Conservation (phyloP, 1,140 invertebrate genomes). For the Neotoxoptera formosana region DNA sequence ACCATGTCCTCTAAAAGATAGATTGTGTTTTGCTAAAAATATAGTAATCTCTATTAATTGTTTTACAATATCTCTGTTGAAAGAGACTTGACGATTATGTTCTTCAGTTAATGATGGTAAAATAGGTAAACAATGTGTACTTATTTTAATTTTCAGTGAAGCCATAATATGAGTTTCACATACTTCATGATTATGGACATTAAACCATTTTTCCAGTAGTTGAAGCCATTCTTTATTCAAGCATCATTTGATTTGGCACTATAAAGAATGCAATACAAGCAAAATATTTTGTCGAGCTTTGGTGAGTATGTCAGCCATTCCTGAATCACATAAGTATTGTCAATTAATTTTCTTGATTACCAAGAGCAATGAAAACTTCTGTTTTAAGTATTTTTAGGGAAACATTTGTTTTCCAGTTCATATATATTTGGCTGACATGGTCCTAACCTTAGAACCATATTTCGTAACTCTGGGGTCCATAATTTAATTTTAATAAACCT, state of each 20-base stretch:
- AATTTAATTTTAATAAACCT: too few species aligned
- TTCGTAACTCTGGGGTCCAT: too few species aligned
- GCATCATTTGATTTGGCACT: neutral
- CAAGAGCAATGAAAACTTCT: too few species aligned
- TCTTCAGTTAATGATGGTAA: neutral
- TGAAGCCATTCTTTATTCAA: neutral
- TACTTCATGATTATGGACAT: neutral
- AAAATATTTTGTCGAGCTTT: neutral
- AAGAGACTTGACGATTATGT: neutral
- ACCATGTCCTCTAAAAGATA: neutral
- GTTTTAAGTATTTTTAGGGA: too few species aligned
- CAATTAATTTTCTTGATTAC: neutral
- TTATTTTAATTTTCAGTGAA: neutral
- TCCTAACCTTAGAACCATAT: too few species aligned
- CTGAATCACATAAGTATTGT: neutral
- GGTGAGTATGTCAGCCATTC: neutral
- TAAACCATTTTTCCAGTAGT: neutral
- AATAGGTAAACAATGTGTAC: neutral
- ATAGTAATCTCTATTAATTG: neutral
- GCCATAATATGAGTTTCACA: neutral
- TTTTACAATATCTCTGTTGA: neutral
- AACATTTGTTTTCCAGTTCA: too few species aligned
- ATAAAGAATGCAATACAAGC: neutral
- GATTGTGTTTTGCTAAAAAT: neutral
- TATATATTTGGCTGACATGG: too few species aligned